Base-by-base conservation (phyloP, 37 sponge, comb jelly and placozoan genomes). In the Crambe crambe region DNA sequence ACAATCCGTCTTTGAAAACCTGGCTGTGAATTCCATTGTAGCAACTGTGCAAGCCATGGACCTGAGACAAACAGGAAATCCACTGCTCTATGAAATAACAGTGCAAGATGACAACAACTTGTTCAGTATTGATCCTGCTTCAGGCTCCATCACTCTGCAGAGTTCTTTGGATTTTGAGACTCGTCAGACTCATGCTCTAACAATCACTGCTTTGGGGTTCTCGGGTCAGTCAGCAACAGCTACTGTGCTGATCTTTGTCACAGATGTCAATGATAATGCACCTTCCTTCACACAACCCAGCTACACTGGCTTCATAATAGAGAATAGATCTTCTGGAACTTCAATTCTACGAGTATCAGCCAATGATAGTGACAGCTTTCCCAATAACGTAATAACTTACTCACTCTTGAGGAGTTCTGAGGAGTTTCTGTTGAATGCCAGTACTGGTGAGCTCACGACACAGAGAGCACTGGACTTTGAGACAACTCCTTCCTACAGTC, bases 241-340 rank as follows among this genome's bases (percentile, higher is more conserved):
- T 26, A 61, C 63, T 68, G 57, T 85, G 32, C 26, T 41, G 1
- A 30, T 85, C 4, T 12, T 77, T 27, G 78, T 85, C 20, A 39
- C 40, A 38, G 85, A 85, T 60, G 65, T 73, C 26, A 91, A 91
- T 39, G 91, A 91, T 39, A 78, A 83, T 39, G 75, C 59, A 39
- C 91, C 91, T 31, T 51, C 73, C 32, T 82, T 91, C 37, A 3
- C 54, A 0, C 75, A 56, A 57, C 40, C 56, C 2, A 37, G 10
- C 25, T 81, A 77, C 64, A 70, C 58, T 44, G 79, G 35, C 2
- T 56, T 31, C 25, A 68, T 91, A 43, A 3, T 59, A 23, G 92
- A 91, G 58, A 79, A 86, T 58, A 27, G 23, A 2, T 39, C 58
- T 3, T 34, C 41, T 20, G 92, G 83, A 10, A 74, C 66, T 0